Evolutionary conservation across 2,113 vertebrate species (phyloP), one percentile per base, ranked within the genome.

Genomic region (Oriolus oriolus): DNA sequence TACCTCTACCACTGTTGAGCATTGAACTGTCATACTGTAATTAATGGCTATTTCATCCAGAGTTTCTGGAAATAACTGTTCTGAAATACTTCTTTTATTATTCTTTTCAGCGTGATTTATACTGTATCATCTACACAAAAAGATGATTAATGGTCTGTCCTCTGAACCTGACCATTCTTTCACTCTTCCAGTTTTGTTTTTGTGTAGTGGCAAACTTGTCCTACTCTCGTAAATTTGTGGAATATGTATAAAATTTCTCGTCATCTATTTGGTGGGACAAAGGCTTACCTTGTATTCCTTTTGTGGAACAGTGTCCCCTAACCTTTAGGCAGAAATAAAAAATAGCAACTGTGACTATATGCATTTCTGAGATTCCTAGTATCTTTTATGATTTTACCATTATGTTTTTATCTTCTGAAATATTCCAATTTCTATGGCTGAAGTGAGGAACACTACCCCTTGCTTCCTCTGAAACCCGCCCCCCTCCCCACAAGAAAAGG

Each of bases 401-500:
- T 52, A 45, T 1, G 0, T 41, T 90, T 89, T 77, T 42, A 28
- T 89, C 31, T 74, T 80, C 42, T 78, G 63, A 92, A 86, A 74
- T 65, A 52, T 35, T 92, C 31, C 9, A 1, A 3, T 68, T 84
- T 80, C 42, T 61, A 15, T 68, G 39, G 9, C 47, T 87, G 16
- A 79, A 79, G 18, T 73, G 27, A 84, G 45, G 27, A 87, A 39
- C 23, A 37, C n/a, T 54, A 33, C 16, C 7, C 8, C 19, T 84
- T 84, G 22, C 30, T 68, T 70, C 26, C 30, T 82, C 35, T 61
- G 57, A 41, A 19, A n/a, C n/a, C n/a, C n/a, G n/a, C n/a, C n/a
- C 10, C 3, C 16, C 20, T 4, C 1, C 2, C 2, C 4, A 13
- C 11, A 35, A 44, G 16, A 82, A 44, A 49, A 84, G 11, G 4